Evolutionary conservation across 23 tunicate genomes (phyloP).

Genomic region (Styela clava): DNA sequence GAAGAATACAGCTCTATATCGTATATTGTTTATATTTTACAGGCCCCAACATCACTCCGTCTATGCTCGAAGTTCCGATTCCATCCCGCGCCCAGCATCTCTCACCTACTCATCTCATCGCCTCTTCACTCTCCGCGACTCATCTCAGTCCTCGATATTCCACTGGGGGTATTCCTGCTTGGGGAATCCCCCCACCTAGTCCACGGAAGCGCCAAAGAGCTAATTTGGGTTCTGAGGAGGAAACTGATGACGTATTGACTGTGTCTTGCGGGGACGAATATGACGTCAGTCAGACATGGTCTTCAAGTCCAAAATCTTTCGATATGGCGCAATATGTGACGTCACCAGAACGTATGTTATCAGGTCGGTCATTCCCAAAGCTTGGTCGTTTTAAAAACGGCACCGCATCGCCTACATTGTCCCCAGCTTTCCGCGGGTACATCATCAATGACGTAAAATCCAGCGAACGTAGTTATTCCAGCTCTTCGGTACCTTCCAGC

Average conservation of each 20-base stretch:
- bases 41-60: no score
- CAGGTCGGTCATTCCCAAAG: conserved; percentile 13
- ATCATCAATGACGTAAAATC: neutral
- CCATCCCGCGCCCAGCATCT: neutral
- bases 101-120: conserved; percentile 26
- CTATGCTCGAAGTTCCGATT: neutral
- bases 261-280: conserved; percentile 7
- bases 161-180: neutral
- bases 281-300: conserved; percentile 24
- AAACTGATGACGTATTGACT: conserved; percentile 21
- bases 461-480: neutral
- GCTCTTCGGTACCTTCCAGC: conserved; percentile 65
- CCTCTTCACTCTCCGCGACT: conserved; percentile 6
- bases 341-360: neutral
- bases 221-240: neutral
- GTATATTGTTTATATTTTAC: no score
- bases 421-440: conserved; percentile 1
- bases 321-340: neutral
- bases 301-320: neutral
- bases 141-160: conserved; percentile 12
- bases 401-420: conserved; percentile 12
- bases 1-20: no score
- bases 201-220: conserved; percentile 9
- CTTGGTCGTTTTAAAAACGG: conserved; percentile 20
- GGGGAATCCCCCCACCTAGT: conserved; percentile 21